Percentiles rank a stretch among this genome's conserved stretches.
These are phyloP conservation scores for Zaprionus ornatus DNA, from an alignment of 1,140 invertebrate species.

Conservation along the genomic window DNA sequence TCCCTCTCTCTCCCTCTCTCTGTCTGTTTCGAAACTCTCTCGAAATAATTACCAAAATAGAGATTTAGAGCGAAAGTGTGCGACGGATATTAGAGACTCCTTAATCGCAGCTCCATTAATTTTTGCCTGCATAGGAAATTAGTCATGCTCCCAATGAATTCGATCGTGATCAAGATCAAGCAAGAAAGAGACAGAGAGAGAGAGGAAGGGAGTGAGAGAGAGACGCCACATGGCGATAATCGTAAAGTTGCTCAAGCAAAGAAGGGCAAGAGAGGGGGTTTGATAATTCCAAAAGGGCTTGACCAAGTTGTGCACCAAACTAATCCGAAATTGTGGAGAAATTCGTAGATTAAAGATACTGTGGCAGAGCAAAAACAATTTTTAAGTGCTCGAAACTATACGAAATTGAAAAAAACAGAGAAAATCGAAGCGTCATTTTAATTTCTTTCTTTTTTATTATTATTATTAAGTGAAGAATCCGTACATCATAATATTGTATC, in stretches of 20 bases:
- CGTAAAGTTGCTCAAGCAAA: slow-evolving; percentile 46
- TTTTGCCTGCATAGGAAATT: slow-evolving; percentile 45
- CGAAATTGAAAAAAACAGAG: slow-evolving; percentile 13
- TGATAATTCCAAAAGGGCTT: slow-evolving; percentile 14
- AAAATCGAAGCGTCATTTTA: background rate
- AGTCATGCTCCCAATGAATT: slow-evolving; percentile 47
- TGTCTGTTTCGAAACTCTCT: slow-evolving; percentile 27
- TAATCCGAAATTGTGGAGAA: slow-evolving; percentile 18
- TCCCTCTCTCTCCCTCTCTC: slow-evolving; percentile 31
- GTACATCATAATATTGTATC: no score
- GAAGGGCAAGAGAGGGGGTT: background rate
- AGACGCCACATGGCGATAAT: slow-evolving; percentile 45
- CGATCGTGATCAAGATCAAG: slow-evolving; percentile 47
- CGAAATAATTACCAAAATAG: slow-evolving; percentile 49
- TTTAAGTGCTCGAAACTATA: background rate
- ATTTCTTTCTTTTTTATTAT: no score
- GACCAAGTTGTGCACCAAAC: background rate
- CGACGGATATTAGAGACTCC: slow-evolving; percentile 44
- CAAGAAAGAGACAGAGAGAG: background rate
- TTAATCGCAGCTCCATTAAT: slow-evolving; percentile 48
- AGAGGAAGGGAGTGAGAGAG: background rate
- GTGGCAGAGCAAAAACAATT: background rate
- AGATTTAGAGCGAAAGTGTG: slow-evolving; percentile 62
- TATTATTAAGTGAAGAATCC: no score
- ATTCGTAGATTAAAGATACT: slow-evolving; percentile 25